Base-by-base conservation (phyloP, 2,888 invertebrate genomes). In the Dryadula phaetusa region DNA sequence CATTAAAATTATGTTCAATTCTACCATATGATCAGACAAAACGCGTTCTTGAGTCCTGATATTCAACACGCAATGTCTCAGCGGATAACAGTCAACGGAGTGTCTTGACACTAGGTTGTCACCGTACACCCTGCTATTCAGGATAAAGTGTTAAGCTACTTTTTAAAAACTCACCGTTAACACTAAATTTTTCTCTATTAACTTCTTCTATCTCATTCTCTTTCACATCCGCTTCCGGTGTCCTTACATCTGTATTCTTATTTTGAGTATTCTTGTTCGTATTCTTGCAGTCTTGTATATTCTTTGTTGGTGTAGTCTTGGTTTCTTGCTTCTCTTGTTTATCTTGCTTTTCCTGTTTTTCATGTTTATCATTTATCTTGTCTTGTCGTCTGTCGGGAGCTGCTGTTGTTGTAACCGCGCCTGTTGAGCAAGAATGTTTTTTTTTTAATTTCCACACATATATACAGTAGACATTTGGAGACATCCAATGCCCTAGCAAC, bases 361-460 rank as follows among this genome's bases (percentile, higher is more conserved):
- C 56, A 6, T 20, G 44, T n/a, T 37, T 73, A n/a, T 56, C 61
- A 56, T 34, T 32, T 3, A 20, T 3, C 46, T 58, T 64, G 32
- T 64, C 64, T 22, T 49, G 49, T 65, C 71, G 73, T 52, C 75
- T 77, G 12, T 79, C 73, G 20, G 79, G 74, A 0, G 83, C 74
- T 4, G 86, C 72, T 3, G 86, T 76, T 18, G 89, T 85, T 20
- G 88, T 82, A 12, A 84, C 81, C 25, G 84, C 79, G 34, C 82
- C 85, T 77, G 14, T 53, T 20, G 8, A 28, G 0, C 18, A 3
- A 25, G 0, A 8, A 22, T n/a, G 2, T 5, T 8, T 25, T n/a
- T 20, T 40, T 49, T 62, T n/a, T n/a, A n/a, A n/a, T n/a, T n/a
- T n/a, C n/a, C n/a, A n/a, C n/a, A n/a, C n/a, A n/a, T n/a, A n/a